Conservation (phyloP, 1,140 invertebrate genomes). For the Eriosoma lanigerum region DNA sequence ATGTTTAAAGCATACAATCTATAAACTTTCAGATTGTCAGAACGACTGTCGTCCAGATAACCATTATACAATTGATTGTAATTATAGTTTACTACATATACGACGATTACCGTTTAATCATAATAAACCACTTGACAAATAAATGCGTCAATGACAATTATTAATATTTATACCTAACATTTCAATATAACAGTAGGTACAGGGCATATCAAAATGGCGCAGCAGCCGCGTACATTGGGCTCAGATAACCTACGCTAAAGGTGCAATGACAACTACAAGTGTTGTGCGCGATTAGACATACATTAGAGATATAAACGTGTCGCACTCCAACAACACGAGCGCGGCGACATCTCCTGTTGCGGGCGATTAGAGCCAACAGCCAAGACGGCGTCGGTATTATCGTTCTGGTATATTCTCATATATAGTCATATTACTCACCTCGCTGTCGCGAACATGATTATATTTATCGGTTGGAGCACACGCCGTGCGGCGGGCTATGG, state of each 20-base stretch:
- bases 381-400: not conserved
- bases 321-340: not conserved
- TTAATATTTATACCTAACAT: not conserved
- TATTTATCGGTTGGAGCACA: constrained; percentile 6
- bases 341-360: not conserved
- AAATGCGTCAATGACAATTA: not conserved
- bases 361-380: not conserved
- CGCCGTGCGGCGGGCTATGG: constrained; percentile 35
- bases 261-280: no score
- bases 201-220: not conserved
- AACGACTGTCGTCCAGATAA: not conserved
- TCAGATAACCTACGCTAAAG: not conserved
- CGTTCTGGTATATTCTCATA: no score
- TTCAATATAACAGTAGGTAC: not conserved
- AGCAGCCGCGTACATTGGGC: not conserved
- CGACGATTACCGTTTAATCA: not conserved
- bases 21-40: not conserved
- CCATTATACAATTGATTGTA: not conserved
- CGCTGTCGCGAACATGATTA: not conserved
- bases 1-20: no score
- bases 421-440: constrained; percentile 6
- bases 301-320: not conserved
- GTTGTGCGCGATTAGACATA: not conserved
- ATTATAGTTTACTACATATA: not conserved
- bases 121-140: not conserved